Evolutionary conservation across 2,113 vertebrate species (phyloP).

Genomic region (Neomonachus schauinslandi): DNA sequence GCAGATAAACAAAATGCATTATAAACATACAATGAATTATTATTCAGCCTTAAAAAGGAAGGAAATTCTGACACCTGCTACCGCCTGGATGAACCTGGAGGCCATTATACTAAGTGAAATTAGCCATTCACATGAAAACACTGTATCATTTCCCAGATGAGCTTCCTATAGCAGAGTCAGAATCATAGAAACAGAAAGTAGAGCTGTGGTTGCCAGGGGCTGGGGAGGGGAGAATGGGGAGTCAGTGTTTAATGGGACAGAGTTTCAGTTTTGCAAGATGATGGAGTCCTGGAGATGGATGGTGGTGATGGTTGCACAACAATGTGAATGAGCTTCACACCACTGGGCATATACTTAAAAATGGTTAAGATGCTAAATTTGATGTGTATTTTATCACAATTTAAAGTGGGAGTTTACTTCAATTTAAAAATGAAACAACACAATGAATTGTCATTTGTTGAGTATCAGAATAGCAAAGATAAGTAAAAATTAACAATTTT

Average conservation of each 20-base stretch:
- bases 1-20: not conserved
- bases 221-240: not conserved
- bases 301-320: no score
- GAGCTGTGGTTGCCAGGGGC: not conserved
- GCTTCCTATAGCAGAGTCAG: not conserved
- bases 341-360: not conserved
- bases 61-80: not conserved
- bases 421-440: not conserved
- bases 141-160: not conserved
- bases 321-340: accelerated
- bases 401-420: not conserved
- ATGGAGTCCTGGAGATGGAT: not conserved
- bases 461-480: not conserved
- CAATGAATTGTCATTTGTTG: not conserved
- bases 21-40: not conserved
- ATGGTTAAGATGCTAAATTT: not conserved
- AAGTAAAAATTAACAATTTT: not conserved
- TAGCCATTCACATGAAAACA: not conserved
- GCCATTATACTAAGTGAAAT: not conserved
- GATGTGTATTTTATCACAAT: not conserved
- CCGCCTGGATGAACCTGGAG: not conserved
- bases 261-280: not conserved
- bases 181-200: not conserved
- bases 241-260: not conserved
- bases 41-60: not conserved